Percentiles rank a stretch among this genome's conserved stretches.
Evolutionary conservation across 1,140 invertebrate genomes (phyloP).

Genomic region (Drosophila punjabiensis): DNA sequence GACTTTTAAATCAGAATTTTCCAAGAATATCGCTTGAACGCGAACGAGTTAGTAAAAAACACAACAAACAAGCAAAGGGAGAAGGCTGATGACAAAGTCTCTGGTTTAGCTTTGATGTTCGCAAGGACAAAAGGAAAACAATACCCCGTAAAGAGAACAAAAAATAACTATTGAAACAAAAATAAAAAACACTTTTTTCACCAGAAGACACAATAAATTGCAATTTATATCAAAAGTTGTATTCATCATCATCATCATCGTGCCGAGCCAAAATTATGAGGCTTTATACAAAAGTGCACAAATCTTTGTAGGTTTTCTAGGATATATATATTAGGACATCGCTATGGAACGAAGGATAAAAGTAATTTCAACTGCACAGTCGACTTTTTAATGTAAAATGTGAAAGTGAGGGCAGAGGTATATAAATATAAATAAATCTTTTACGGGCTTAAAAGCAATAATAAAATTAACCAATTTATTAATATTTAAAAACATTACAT

Average conservation of each 20-base stretch:
- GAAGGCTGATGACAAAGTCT: slow-evolving; percentile 69
- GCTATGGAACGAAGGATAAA: slow-evolving; percentile 11
- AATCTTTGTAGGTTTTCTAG: slow-evolving; percentile 19
- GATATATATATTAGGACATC: background rate
- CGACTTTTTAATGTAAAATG: slow-evolving; percentile 8
- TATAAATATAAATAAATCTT: background rate
- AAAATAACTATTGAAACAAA: slow-evolving; percentile 67
- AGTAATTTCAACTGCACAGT: slow-evolving; percentile 10
- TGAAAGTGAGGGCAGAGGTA: background rate
- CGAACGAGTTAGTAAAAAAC: slow-evolving; percentile 49
- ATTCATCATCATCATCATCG: slow-evolving; percentile 38
- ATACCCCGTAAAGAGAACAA: slow-evolving; percentile 46
- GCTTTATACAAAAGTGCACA: slow-evolving; percentile 22
- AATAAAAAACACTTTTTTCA: slow-evolving; percentile 58
- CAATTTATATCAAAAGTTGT: slow-evolving; percentile 70
- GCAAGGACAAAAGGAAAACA: slow-evolving; percentile 70
- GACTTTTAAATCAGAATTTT: slow-evolving; percentile 20
- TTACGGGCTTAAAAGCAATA: background rate
- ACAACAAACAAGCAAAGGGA: slow-evolving; percentile 25
- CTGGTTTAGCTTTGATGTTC: slow-evolving; percentile 68
- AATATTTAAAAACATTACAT: background rate
- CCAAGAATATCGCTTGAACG: slow-evolving; percentile 39
- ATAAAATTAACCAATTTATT: too few relatives aligned
- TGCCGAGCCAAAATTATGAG: slow-evolving; percentile 38
- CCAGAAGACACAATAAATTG: slow-evolving; percentile 69